These are phyloP conservation scores for Hylomyscus alleni DNA, from an alignment of 2,797 vertebrate genomes.

Conservation along the genomic window DNA sequence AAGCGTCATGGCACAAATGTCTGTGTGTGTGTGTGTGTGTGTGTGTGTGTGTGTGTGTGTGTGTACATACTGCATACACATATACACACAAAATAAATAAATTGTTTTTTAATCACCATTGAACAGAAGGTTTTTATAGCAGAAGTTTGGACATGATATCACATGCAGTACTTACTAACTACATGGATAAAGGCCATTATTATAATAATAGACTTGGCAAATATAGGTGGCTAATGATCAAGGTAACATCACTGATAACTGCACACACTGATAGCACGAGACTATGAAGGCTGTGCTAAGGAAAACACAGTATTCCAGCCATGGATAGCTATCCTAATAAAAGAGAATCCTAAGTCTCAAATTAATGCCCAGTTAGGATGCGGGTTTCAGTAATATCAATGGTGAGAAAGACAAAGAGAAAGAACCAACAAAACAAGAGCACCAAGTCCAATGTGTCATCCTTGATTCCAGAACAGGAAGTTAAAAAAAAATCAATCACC, in stretches of 20 bases:
- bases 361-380: constrained; percentile 14
- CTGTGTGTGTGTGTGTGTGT: background rate
- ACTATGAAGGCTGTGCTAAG: background rate
- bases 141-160: background rate
- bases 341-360: constrained; percentile 40
- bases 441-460: background rate
- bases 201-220: background rate
- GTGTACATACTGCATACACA: background rate
- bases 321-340: background rate
- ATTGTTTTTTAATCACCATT: background rate
- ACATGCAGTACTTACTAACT: constrained; percentile 37
- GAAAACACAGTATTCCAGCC: background rate
- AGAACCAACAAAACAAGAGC: background rate
- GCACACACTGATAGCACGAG: background rate
- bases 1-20: background rate
- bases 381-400: constrained; percentile 45
- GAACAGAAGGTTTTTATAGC: constrained; percentile 19
- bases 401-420: constrained; percentile 24
- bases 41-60: too few species aligned
- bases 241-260: background rate
- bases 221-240: constrained; percentile 4
- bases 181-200: background rate
- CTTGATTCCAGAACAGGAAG: background rate
- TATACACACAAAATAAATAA: background rate
- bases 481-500: background rate